Base-by-base conservation (phyloP, 1,140 invertebrate genomes). In the Lethrus apterus region DNA sequence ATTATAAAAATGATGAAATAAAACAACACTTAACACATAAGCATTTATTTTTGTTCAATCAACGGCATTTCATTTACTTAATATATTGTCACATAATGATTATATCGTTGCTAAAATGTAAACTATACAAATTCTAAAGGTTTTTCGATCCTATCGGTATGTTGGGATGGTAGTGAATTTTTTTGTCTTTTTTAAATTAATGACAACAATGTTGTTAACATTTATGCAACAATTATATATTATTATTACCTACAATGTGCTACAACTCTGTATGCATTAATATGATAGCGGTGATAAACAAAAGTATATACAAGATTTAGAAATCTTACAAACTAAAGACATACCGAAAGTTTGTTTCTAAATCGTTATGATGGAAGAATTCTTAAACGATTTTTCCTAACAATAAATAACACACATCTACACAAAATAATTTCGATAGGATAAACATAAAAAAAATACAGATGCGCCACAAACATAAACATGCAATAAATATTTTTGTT, bases 71-170 rank as follows among this genome's bases (percentile, higher is more conserved):
- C 31, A 44, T 32, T 46, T 45, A 52, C 44, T 43, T 44, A 53
- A 49, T 52, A 63, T 63, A 63, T 63, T 63, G 60, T 63, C 60
- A 60, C 54, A 56, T 60, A 57, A 54, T 60, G 60, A 63, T 63
- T 63, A 63, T 57, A 55, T 33, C 35, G 38, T 55, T 56, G 44
- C 48, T 52, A 50, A 47, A 47, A 47, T 47, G 35, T 41, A 47
- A 42, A 42, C 26, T 47, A 46, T 20, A 36, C 19, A 31, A 5
- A 8, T 11, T 33, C 46, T 41, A 46, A 24, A 23, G 15, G 13
- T 19, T 8, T 9, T 19, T n/a, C 7, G 17, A 14, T n/a, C n/a
- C n/a, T n/a, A n/a, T n/a, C n/a, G n/a, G n/a, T n/a, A n/a, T n/a
- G n/a, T n/a, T n/a, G n/a, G n/a, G n/a, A n/a, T n/a, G n/a, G n/a